Base-by-base conservation (phyloP, 2,113 vertebrate genomes). In the Halichoerus grypus region DNA sequence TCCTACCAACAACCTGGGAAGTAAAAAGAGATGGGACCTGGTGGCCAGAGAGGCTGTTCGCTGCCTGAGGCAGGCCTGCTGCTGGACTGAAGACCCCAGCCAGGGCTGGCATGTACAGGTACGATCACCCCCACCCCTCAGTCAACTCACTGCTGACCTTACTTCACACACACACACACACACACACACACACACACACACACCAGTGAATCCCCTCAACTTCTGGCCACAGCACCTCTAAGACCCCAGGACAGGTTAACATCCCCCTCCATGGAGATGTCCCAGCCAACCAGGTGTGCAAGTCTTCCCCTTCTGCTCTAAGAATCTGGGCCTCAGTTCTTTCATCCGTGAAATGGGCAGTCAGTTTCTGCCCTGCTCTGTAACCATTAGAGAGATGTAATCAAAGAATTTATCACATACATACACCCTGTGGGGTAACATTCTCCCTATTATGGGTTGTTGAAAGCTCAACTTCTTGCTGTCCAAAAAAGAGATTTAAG, bases 1-100 rank as follows among this genome's bases (percentile, higher is more conserved):
- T 39, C 98, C 98, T 12, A 98, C 98, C 63, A 97, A 94, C 49
- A 97, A 97, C 65, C 49, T 98, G 79, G 98, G 95, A 61, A 88
- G 9, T 4, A 31, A 6, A 19, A 82, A 39, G 22, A 87, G 94
- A 4, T 98, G 98, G 98, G 69, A 93, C 4, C n/a, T 97, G 51
- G 55, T 98, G 90, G 95, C 95, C 39, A 31, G 5, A 33, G 97
- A 98, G 42, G 97, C 98, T 4, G 31, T 0, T 5, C 0, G 19
- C 12, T 97, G 97, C 80, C 95, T 93, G 65, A 2, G 0, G 1
- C 94, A 97, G 94, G 1, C 3, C 28, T 97, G 96, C 46, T 98
- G 97, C 49, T 0, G 2, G 16, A 96, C 67, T 15, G 67, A 14
- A 4, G n/a, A 55, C 15, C 39, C 74, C 87, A 31, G 72, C 24